Evolutionary conservation across 2,797 vertebrate species (phyloP).

Genomic region (Sitta carolinensis): DNA sequence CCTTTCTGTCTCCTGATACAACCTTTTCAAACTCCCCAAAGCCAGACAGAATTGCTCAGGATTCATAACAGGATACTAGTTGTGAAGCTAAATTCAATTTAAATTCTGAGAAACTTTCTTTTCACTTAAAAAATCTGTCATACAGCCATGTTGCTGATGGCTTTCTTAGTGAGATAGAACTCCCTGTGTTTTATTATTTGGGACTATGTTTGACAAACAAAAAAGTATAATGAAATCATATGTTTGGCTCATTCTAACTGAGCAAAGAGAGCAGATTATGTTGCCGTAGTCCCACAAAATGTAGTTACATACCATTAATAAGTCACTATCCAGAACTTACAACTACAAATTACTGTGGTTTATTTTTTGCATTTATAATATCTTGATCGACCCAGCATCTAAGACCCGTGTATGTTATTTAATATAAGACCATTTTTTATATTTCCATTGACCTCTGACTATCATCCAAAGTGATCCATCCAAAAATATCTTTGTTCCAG

Average conservation of each 20-base stretch:
- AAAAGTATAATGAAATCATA: background rate
- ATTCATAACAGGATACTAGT: background rate
- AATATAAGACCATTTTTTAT: background rate
- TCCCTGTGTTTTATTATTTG: background rate
- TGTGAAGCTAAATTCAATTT: background rate
- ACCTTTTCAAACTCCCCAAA: background rate
- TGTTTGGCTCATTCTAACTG: background rate
- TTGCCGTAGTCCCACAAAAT: background rate
- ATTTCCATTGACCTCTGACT: background rate
- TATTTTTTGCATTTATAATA: background rate
- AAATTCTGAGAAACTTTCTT: background rate
- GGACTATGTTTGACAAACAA: background rate
- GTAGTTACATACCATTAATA: background rate
- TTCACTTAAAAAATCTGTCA: background rate
- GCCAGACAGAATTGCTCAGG: background rate
- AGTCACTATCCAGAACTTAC: background rate
- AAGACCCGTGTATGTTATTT: background rate
- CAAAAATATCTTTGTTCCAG: background rate
- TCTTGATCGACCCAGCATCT: background rate
- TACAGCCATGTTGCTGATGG: background rate
- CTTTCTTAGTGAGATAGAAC: background rate
- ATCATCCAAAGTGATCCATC: background rate
- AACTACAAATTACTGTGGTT: background rate
- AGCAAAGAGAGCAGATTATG: background rate
- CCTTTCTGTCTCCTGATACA: background rate